Conservation (phyloP, 2,888 invertebrate genomes). For the Thecophora atra region DNA sequence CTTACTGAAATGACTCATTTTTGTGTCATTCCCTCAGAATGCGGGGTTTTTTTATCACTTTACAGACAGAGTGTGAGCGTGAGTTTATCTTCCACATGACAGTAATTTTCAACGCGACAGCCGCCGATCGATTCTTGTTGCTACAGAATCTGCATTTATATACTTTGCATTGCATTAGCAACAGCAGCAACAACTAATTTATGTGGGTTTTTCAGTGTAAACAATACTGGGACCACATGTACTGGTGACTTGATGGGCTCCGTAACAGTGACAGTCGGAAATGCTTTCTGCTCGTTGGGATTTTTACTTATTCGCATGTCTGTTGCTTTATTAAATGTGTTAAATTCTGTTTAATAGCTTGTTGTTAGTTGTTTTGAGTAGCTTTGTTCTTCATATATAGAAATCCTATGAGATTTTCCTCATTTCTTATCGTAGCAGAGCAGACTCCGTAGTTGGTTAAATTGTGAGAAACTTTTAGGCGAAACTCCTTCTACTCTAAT, state of each 20-base stretch:
- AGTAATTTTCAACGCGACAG: background rate
- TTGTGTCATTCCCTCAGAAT: slow-evolving; percentile 15
- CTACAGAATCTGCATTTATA: slow-evolving; percentile 7
- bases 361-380: background rate
- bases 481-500: too few relatives aligned
- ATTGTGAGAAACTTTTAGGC: background rate
- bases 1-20: slow-evolving; percentile 20
- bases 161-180: background rate
- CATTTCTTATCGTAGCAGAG: slow-evolving; percentile 11
- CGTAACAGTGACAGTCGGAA: background rate
- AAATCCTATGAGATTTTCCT: slow-evolving; percentile 21
- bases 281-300: background rate
- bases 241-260: slow-evolving; percentile 1
- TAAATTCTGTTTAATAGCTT: background rate
- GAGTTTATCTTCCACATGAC: slow-evolving; percentile 25
- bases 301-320: background rate
- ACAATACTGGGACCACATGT: slow-evolving; percentile 30
- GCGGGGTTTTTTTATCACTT: slow-evolving; percentile 24
- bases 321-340: too few relatives aligned
- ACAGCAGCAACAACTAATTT: background rate
- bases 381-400: slow-evolving; percentile 7
- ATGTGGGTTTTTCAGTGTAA: background rate
- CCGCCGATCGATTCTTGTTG: background rate
- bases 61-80: background rate
- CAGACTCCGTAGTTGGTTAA: background rate